A percentile compares a stretch with the other conserved stretches of the same genome.
phyloP scores from a whole-genome alignment of 2,888 invertebrate genomes.

The Agonopterix alstromeriana region DNA sequence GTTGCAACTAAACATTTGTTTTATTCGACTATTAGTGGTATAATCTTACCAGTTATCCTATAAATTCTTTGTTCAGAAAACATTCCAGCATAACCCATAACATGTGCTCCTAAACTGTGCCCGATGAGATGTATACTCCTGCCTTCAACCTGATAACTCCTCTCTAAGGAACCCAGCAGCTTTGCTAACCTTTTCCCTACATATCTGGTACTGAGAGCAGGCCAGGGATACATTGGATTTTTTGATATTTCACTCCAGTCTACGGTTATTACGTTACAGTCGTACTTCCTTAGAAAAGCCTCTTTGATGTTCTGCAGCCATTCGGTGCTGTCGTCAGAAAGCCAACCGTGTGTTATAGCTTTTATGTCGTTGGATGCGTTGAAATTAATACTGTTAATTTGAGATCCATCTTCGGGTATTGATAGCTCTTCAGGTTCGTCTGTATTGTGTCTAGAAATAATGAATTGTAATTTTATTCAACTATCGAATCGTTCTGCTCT shows the following conservation, averaged over 20 bases:
- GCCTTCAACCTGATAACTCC: conserved; percentile 27
- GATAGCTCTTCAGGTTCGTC: conserved; percentile 36
- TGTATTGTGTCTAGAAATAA: conserved; percentile 22
- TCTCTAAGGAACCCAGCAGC: conserved; percentile 33
- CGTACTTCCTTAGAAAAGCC: conserved; percentile 45
- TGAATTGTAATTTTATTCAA: not conserved
- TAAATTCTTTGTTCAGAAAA: conserved; percentile 52
- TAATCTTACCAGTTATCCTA: conserved; percentile 76
- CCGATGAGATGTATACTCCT: conserved; percentile 57
- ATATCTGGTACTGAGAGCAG: conserved; percentile 58
- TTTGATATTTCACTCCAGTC: conserved; percentile 63
- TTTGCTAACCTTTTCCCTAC: conserved; percentile 53
- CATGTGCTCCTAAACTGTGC: conserved; percentile 79
- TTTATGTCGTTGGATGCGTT: conserved; percentile 57
- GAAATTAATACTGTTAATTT: conserved; percentile 43
- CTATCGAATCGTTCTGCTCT: too few species aligned
- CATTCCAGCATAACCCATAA: conserved; percentile 77
- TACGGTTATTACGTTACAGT: conserved; percentile 68
- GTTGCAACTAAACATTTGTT: not conserved
- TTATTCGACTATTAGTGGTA: not conserved
- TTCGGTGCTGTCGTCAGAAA: conserved; percentile 44
- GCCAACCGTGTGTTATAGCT: conserved; percentile 75
- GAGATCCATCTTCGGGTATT: conserved; percentile 25
- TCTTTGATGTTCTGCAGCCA: conserved; percentile 62
- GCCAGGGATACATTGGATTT: conserved; percentile 54